Evolutionary conservation across 2,888 invertebrate species (phyloP), one percentile per base, ranked within the genome.

Genomic region (Drosophila quasianomalipes): DNA sequence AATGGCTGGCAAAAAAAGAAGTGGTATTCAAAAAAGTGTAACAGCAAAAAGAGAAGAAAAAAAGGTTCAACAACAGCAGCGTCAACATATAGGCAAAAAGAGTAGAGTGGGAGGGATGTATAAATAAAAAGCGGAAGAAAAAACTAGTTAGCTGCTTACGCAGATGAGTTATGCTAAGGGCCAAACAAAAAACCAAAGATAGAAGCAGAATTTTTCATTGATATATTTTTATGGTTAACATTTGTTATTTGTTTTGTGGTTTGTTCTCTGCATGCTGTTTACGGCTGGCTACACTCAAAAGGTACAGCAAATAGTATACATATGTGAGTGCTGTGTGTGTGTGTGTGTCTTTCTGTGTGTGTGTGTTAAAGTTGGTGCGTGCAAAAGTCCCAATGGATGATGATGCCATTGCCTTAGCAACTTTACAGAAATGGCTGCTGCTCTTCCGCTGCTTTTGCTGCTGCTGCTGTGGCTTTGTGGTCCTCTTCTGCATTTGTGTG

Each of bases 361-460:
- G 66, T 53, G 65, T 70, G 64, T 61, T 77, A 64, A 60, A 77
- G 68, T 71, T 78, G 65, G 69, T 79, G 71, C 78, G 81, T 79
- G 76, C 73, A 76, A 76, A 73, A 28, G 60, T 65, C 51, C 73
- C 53, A 54, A 60, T 68, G 62, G 73, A 73, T 87, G 85, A 82
- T 89, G 85, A 89, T 85, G 89, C 85, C 89, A 85, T 89, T 85
- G 89, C 89, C 84, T 80, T 86, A 69, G 73, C 82, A 81, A 79
- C 79, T 73, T 76, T 58, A 57, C 75, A 78, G 81, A 74, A 61
- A 51, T 61, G 75, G 70, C 70, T 82, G 79, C 74, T 70, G 70
- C 52, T 76, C 64, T 35, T 35, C 35, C 44, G 47, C 57, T 62
- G 64, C 52, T 55, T 49, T 70, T 68, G 76, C 49, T 68, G 66